Evolutionary conservation across 2,797 vertebrate species (phyloP).

Genomic region (Pseudochirops cupreus): DNA sequence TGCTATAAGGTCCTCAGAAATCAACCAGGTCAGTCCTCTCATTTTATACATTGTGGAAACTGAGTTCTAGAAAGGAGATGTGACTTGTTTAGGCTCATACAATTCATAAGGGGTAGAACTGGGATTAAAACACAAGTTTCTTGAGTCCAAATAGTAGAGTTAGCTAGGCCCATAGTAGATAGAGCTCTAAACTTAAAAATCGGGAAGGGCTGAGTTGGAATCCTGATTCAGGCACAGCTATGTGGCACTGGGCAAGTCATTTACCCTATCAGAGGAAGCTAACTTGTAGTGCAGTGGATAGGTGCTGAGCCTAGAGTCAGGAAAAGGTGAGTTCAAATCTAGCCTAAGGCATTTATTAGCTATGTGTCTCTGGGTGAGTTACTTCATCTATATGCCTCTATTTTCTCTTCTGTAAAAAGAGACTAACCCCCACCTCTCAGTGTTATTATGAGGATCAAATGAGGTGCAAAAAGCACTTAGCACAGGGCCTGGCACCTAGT

Average conservation of each 20-base stretch:
- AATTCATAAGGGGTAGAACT: not conserved
- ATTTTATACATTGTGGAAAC: not conserved
- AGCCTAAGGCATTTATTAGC: not conserved
- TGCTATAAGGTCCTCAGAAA: not conserved
- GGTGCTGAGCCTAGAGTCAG: not conserved
- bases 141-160: not conserved
- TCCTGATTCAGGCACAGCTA: not conserved
- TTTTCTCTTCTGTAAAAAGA: not conserved
- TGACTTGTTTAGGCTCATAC: not conserved
- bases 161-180: not conserved
- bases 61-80: not conserved
- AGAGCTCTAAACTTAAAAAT: not conserved
- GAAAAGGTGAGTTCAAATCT: not conserved
- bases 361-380: not conserved
- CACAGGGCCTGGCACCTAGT: not conserved
- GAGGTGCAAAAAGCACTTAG: not conserved
- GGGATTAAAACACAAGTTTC: not conserved
- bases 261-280: too few relatives aligned
- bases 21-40: not conserved
- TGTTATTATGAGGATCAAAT: not conserved
- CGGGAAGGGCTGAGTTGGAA: not conserved
- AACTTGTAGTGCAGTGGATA: not conserved
- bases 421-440: not conserved
- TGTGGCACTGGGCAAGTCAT: too few relatives aligned
- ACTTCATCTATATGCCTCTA: not conserved